phyloP scores from a whole-genome alignment of 2,888 invertebrate species.

The Urechis unicinctus region DNA sequence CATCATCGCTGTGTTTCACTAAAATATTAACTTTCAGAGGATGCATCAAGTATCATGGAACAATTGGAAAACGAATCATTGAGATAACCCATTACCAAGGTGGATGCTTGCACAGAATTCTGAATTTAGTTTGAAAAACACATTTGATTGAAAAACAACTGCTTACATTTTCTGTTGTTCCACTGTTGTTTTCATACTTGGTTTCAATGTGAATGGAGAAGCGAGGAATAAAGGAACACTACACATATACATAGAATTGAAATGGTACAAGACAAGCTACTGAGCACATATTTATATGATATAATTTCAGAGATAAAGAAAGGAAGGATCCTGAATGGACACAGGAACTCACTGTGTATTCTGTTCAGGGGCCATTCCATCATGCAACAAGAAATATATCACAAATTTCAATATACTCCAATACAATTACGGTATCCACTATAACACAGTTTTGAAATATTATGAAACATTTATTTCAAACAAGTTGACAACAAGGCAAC shows the following conservation, averaged over 20 bases:
- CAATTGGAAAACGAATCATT: no score
- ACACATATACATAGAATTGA: slow-evolving; percentile 21
- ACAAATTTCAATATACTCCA: no score
- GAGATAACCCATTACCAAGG: no score
- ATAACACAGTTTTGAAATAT: no score
- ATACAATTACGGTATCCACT: no score
- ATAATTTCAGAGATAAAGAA: neutral
- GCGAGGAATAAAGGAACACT: slow-evolving; percentile 87
- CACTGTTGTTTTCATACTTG: slow-evolving; percentile 82
- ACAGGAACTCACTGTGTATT: slow-evolving; percentile 6
- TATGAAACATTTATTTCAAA: no score
- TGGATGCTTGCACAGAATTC: neutral
- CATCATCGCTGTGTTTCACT: slow-evolving; percentile 30
- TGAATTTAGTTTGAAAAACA: neutral
- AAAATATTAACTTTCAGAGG: no score
- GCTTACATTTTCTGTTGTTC: slow-evolving; percentile 80
- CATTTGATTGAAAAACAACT: neutral
- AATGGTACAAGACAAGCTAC: no score
- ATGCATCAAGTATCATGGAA: no score
- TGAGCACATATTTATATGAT: no score
- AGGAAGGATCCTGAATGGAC: neutral
- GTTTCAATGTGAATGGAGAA: slow-evolving; percentile 80
- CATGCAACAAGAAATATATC: no score
- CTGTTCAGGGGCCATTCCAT: no score
- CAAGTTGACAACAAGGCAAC: neutral